Evolutionary conservation across 1,140 invertebrate species (phyloP).

Genomic region (Aporrectodea caliginosa): DNA sequence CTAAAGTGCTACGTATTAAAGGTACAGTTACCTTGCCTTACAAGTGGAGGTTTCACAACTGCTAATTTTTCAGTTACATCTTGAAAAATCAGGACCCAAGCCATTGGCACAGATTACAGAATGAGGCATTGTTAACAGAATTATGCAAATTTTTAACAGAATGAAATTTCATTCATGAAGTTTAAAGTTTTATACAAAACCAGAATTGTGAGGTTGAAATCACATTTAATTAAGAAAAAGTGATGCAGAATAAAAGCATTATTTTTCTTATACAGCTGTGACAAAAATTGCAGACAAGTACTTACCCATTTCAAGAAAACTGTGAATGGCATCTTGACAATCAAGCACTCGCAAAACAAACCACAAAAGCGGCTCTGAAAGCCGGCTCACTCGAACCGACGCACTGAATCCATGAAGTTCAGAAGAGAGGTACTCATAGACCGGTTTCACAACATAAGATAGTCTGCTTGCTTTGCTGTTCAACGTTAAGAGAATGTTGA

Average conservation of each 20-base stretch:
- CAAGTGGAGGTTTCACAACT: too few species aligned
- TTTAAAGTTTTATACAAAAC: background rate
- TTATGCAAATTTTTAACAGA: too few species aligned
- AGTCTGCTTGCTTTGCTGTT: slow-evolving; percentile 68
- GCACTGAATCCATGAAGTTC: slow-evolving; percentile 49
- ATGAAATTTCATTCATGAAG: too few species aligned
- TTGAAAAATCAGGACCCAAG: too few species aligned
- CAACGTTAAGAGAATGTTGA: slow-evolving; percentile 72
- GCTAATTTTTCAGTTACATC: too few species aligned
- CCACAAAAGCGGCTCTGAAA: slow-evolving; percentile 73
- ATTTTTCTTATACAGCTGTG: too few species aligned
- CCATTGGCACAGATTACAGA: too few species aligned
- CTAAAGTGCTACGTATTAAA: too few species aligned
- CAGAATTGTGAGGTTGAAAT: background rate
- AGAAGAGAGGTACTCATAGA: slow-evolving; percentile 69
- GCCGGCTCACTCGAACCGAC: slow-evolving; percentile 27
- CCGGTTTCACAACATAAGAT: slow-evolving; percentile 68
- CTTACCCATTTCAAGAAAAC: slow-evolving; percentile 64
- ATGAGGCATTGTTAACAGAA: too few species aligned
- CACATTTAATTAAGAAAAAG: background rate
- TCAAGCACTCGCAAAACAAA: slow-evolving; percentile 70
- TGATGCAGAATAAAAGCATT: too few species aligned
- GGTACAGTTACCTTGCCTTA: too few species aligned
- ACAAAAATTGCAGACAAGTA: background rate
- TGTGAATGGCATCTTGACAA: slow-evolving; percentile 63